Evolutionary conservation across 1,140 invertebrate species (phyloP).

Genomic region (Papilio machaon): DNA sequence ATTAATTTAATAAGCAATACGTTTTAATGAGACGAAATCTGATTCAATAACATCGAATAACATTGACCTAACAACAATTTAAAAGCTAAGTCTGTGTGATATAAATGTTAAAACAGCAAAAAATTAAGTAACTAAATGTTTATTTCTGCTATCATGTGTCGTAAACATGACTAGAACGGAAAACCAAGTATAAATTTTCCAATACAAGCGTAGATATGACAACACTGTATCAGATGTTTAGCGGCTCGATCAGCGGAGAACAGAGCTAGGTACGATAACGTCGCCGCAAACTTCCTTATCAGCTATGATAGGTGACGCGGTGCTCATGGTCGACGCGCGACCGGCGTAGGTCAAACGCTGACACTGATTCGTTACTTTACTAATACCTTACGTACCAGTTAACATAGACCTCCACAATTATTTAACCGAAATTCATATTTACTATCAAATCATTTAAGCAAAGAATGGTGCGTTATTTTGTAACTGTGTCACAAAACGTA

Average conservation of each 20-base stretch:
- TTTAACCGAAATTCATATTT: not conserved
- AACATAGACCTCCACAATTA: not conserved
- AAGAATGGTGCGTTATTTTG: not conserved
- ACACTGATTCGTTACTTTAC: constrained; percentile 27
- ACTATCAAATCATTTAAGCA: not conserved
- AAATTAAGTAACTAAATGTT: not conserved
- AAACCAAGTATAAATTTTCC: not conserved
- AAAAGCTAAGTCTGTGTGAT: not conserved
- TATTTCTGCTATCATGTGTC: constrained; percentile 19
- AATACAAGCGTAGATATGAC: not conserved
- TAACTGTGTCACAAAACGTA: not conserved
- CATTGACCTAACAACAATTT: not conserved
- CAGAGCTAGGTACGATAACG: constrained; percentile 45
- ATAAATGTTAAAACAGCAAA: not conserved
- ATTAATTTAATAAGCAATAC: not conserved
- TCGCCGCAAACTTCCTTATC: constrained; percentile 40
- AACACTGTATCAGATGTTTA: constrained; percentile 28
- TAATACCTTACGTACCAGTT: not conserved
- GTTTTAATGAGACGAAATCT: not conserved
- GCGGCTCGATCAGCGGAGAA: constrained; percentile 21
- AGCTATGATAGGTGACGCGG: constrained; percentile 40
- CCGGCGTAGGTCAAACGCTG: constrained; percentile 34
- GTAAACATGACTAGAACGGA: not conserved
- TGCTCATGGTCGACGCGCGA: constrained; percentile 13
- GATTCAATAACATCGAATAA: not conserved